phyloP scores from a whole-genome alignment of 2,888 invertebrate genomes.

The Cenopis cana region DNA sequence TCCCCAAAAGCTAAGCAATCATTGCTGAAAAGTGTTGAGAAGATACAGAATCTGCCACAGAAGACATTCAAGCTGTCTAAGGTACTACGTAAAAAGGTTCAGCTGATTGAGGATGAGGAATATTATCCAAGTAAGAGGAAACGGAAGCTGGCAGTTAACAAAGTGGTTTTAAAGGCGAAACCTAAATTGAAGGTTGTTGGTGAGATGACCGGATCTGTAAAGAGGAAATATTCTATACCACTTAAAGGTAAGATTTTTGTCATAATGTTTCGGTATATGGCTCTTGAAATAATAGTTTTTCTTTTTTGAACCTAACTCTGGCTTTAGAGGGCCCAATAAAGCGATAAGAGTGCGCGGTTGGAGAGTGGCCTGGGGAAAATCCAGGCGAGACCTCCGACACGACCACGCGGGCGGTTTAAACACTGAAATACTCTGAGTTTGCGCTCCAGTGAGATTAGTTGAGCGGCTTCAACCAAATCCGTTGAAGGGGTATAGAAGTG shows the following conservation, averaged over 20 bases:
- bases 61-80: conserved; percentile 32
- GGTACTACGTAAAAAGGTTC: conserved; percentile 21
- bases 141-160: conserved; percentile 54
- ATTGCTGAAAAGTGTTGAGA: conserved; percentile 43
- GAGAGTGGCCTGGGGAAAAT: too few species aligned
- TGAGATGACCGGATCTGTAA: conserved; percentile 55
- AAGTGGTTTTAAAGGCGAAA: conserved; percentile 62
- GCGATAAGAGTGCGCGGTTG: too few species aligned
- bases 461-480: too few species aligned
- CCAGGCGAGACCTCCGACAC: too few species aligned
- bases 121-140: conserved; percentile 65
- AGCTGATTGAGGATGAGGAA: conserved; percentile 50
- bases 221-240: conserved; percentile 63
- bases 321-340: too few species aligned
- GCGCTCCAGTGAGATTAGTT: too few species aligned
- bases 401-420: too few species aligned
- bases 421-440: too few species aligned
- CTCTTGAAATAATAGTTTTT: too few species aligned
- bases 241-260: conserved; percentile 55
- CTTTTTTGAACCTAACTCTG: too few species aligned
- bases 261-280: too few species aligned
- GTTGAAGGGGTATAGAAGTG: too few species aligned
- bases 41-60: conserved; percentile 43
- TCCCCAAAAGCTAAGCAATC: conserved; percentile 42
- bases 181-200: conserved; percentile 61